Base-by-base conservation (phyloP, 2,888 invertebrate species). In the Cordilura impudica region DNA sequence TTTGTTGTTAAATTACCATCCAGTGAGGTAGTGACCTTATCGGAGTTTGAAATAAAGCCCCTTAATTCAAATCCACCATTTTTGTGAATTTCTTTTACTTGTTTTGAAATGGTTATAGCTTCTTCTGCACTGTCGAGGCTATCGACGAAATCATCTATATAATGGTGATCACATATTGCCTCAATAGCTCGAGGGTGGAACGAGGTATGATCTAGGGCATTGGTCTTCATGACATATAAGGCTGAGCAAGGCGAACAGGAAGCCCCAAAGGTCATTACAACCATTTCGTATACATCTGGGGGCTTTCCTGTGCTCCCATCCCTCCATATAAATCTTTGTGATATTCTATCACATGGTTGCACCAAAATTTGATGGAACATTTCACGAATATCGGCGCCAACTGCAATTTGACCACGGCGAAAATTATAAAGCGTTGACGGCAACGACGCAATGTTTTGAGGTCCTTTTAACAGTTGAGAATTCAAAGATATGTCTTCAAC, bases 261-360 rank as follows among this genome's bases (percentile, higher is more conserved):
- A 2, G 84, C 82, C n/a, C 83, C 82, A 49, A 84, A 84, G 0
- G 78, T 83, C 82, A 76, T 76, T 2, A 61, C 75, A 10, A 35
- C 8, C 75, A 80, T 80, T 35, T 76, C 75, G 18, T 76, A 80
- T 6, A 63, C 47, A 31, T 79, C 67, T 10, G 66, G 58, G 16
- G 23, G 14, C 18, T 21, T 4, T 6, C 7, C 14, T 23, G n/a
- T 10, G 12, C 60, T 47, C n/a, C n/a, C n/a, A 71, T 60, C 29
- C n/a, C 85, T 72, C 85, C 85, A 88, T 3, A 87, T 58, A 72
- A 87, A 85, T 2, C 86, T 66, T 53, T 86, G 84, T 0, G 85
- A 83, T 53, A 84, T 66, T 78, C 85, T 83, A 61, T 88, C 86
- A 58, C 83, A 77, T 1, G 66, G 29, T 10, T 73, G 84, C 56